Conservation (phyloP, 2,113 vertebrate genomes). For the Emydocephalus ijimae region DNA sequence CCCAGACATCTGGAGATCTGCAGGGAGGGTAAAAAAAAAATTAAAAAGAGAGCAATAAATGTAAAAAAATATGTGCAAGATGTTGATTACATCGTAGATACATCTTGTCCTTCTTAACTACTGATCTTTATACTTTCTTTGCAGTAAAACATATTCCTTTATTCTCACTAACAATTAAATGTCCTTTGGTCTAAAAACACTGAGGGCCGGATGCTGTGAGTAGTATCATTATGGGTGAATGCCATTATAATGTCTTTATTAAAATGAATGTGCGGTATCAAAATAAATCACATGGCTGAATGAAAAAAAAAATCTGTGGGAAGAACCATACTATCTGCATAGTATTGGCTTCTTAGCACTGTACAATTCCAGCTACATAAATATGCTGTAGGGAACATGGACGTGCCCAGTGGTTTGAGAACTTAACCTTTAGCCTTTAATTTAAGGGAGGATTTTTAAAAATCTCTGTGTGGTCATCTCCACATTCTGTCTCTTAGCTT, state of each 20-base stretch:
- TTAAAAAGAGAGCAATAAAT: neutral
- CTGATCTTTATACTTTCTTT: neutral
- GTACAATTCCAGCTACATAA: neutral
- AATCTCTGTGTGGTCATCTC: slow-evolving; percentile 48
- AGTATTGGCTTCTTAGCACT: neutral
- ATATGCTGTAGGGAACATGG: neutral
- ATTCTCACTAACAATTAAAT: neutral
- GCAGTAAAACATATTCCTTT: neutral
- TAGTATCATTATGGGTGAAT: neutral
- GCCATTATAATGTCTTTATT: neutral
- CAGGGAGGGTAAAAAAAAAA: neutral
- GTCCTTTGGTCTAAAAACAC: rapidly evolving
- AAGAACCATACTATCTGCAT: neutral
- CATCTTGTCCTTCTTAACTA: neutral
- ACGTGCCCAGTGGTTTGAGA: slow-evolving; percentile 42
- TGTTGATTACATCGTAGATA: neutral
- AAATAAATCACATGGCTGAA: neutral
- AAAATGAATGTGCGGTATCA: neutral
- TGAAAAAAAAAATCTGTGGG: neutral
- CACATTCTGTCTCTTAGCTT: slow-evolving; percentile 27
- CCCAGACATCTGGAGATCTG: neutral
- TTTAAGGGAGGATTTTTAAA: slow-evolving; percentile 24
- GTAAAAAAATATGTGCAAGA: neutral
- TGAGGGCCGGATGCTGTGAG: neutral
- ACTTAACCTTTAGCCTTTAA: slow-evolving; percentile 44